Percentiles rank a stretch among this genome's conserved stretches.
Evolutionary conservation across 2,888 invertebrate species (phyloP).

Genomic region (Laspeyria flexula): DNA sequence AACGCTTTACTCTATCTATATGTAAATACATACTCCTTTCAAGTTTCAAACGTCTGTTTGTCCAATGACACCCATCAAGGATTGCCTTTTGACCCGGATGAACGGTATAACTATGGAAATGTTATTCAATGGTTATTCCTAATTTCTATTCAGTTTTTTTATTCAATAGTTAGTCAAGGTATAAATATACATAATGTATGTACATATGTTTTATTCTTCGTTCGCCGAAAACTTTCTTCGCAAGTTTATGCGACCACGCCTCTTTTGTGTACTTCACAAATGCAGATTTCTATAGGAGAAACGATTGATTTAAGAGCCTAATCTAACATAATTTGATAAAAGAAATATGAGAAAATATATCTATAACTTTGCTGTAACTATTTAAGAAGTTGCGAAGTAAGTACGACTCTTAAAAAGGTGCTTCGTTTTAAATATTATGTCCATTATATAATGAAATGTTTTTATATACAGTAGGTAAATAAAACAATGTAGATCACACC

Average conservation of each 20-base stretch:
- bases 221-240: not conserved
- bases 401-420: no score
- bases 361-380: no score
- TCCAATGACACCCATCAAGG: slow-evolving; percentile 1
- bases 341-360: no score
- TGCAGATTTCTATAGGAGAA: no score
- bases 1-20: not conserved
- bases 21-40: slow-evolving; percentile 4
- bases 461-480: no score
- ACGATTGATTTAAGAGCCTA: no score
- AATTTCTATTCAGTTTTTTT: not conserved
- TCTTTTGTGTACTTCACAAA: not conserved
- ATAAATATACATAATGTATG: not conserved
- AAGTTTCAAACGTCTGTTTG: slow-evolving; percentile 7
- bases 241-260: not conserved
- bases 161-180: not conserved
- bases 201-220: not conserved
- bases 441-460: no score
- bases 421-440: no score
- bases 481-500: no score
- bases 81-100: slow-evolving; percentile 12
- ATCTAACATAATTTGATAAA: no score
- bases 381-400: no score
- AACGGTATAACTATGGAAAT: slow-evolving; percentile 7
- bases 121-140: slow-evolving; percentile 1